Conservation (phyloP, 2,113 vertebrate genomes). For the Balaeniceps rex region DNA sequence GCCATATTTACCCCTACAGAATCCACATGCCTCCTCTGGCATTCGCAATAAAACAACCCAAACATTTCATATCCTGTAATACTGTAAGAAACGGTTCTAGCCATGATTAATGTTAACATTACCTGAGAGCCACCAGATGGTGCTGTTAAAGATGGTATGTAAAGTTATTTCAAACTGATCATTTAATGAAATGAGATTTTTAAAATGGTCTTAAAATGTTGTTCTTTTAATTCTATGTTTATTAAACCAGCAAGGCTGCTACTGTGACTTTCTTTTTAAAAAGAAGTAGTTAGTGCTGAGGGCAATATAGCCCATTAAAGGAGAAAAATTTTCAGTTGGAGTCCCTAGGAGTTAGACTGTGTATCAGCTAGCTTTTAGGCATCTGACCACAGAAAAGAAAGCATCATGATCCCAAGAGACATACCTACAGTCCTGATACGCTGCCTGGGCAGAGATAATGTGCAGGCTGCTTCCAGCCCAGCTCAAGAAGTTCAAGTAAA, state of each 20-base stretch:
- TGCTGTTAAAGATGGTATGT: neutral
- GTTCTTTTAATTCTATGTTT: neutral
- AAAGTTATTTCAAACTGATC: neutral
- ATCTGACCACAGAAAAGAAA: neutral
- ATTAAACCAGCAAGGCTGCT: neutral
- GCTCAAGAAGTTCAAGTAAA: neutral
- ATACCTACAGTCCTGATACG: accelerated
- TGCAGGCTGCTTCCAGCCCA: neutral
- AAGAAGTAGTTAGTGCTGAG: neutral
- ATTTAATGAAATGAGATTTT: neutral
- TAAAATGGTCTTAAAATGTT: neutral
- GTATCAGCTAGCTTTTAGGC: neutral
- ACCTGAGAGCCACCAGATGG: slow-evolving; percentile 19
- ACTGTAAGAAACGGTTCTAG: neutral
- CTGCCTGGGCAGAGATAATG: accelerated
- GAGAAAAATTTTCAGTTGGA: neutral
- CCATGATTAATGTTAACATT: neutral
- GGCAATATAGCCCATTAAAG: neutral
- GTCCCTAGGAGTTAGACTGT: neutral
- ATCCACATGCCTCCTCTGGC: neutral
- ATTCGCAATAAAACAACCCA: neutral
- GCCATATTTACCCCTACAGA: neutral
- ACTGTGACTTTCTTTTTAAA: neutral
- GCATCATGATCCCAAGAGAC: neutral
- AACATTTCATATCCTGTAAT: neutral